phyloP scores from a whole-genome alignment of 2,113 vertebrate genomes.

The Myrmecophaga tridactyla region DNA sequence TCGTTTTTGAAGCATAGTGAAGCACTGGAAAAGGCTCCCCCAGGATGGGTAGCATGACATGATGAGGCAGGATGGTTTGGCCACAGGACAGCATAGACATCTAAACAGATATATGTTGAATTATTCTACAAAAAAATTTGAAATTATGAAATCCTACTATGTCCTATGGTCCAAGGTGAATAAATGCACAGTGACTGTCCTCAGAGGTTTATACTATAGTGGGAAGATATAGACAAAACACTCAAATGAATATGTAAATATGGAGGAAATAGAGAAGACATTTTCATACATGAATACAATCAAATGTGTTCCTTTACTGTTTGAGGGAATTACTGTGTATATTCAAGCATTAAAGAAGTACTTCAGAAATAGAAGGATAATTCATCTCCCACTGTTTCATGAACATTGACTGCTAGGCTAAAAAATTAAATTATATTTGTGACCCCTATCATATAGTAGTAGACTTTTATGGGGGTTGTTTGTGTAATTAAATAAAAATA shows the following conservation, averaged over 20 bases:
- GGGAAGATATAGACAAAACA: not conserved
- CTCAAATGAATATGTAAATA: not conserved
- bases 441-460: too few relatives aligned
- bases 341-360: not conserved
- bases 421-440: not conserved
- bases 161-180: not conserved
- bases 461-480: too few relatives aligned
- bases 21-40: not conserved
- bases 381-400: not conserved
- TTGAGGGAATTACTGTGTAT: not conserved
- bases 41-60: not conserved
- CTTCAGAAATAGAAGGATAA: not conserved
- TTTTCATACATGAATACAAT: not conserved
- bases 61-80: not conserved
- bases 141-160: not conserved
- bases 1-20: not conserved
- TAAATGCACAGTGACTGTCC: not conserved
- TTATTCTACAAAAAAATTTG: not conserved
- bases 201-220: not conserved
- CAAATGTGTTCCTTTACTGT: not conserved
- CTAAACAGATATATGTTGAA: not conserved
- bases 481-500: slow-evolving; percentile 4
- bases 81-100: not conserved
- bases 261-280: not conserved
- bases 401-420: not conserved